A percentile compares a stretch with the other conserved stretches of the same genome.
Evolutionary conservation across 2,113 vertebrate species (phyloP).

Genomic region (Calypte anna): DNA sequence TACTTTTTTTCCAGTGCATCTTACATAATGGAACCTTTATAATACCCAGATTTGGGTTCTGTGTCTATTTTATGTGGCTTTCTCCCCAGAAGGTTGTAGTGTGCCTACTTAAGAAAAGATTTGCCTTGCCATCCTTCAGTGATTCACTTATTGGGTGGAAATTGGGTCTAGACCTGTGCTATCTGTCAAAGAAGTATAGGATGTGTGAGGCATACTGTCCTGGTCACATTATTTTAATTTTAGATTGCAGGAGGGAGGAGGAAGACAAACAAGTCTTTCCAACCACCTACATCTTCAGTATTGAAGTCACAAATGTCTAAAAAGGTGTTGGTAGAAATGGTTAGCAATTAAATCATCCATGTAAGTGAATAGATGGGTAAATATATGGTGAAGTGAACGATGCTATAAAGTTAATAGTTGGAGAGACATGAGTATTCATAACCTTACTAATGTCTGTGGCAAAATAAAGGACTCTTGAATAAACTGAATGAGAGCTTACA

Average conservation of each 20-base stretch:
- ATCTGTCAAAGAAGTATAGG: not conserved
- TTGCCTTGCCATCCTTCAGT: not conserved
- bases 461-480: constrained; percentile 28
- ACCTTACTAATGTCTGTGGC: not conserved
- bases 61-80: not conserved
- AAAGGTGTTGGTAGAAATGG: constrained; percentile 29
- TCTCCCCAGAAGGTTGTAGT: not conserved
- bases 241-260: constrained; percentile 19
- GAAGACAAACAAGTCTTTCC: constrained; percentile 33
- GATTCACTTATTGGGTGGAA: constrained; percentile 18
- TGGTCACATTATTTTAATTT: constrained; percentile 58
- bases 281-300: constrained; percentile 42
- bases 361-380: not conserved
- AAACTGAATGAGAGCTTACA: constrained; percentile 14
- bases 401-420: constrained; percentile 37
- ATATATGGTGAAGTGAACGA: constrained; percentile 28
- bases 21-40: not conserved
- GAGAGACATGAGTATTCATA: constrained; percentile 37
- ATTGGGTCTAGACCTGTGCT: constrained; percentile 53
- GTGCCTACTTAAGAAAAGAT: not conserved
- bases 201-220: constrained; percentile 22
- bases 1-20: not conserved
- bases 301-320: constrained; percentile 39
- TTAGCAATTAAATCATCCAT: constrained; percentile 50
- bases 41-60: not conserved